phyloP scores from a whole-genome alignment of 1,140 invertebrate species.

The Drosophila suzukii region DNA sequence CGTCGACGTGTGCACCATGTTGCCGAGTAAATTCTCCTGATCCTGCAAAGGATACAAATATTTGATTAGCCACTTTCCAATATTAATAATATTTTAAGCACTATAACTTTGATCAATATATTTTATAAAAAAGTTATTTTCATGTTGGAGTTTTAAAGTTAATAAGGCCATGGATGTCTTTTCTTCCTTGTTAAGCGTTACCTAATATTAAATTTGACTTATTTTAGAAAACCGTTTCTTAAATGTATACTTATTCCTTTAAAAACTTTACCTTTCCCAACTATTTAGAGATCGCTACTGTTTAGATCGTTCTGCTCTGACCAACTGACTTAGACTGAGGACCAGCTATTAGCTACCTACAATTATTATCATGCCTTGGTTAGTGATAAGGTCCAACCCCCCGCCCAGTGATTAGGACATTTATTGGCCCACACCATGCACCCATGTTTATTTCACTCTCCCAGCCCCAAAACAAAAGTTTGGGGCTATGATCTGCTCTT shows the following conservation, averaged over 20 bases:
- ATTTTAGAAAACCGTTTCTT: no score
- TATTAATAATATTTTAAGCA: neutral
- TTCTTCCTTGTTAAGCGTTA: no score
- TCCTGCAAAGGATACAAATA: constrained; percentile 54
- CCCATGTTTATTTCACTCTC: constrained; percentile 45
- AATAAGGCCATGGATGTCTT: no score
- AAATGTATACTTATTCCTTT: neutral
- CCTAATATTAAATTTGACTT: no score
- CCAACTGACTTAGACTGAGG: constrained; percentile 51
- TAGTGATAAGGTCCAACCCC: constrained; percentile 46
- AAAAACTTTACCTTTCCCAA: constrained; percentile 6
- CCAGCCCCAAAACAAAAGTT: constrained; percentile 1
- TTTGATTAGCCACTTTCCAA: neutral
- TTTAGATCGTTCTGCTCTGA: constrained; percentile 26
- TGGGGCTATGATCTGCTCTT: constrained; percentile 20
- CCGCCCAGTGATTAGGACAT: constrained; percentile 56
- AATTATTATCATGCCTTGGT: constrained; percentile 39
- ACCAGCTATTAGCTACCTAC: constrained; percentile 25
- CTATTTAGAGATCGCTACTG: constrained; percentile 13
- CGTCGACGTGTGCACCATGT: constrained; percentile 74
- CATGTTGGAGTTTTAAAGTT: no score
- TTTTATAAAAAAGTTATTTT: no score
- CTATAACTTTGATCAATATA: no score
- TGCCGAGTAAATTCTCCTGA: constrained; percentile 78
- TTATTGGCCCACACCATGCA: constrained; percentile 48